Evolutionary conservation across 2,113 vertebrate species (phyloP).

Genomic region (Cyanoderma ruficeps): DNA sequence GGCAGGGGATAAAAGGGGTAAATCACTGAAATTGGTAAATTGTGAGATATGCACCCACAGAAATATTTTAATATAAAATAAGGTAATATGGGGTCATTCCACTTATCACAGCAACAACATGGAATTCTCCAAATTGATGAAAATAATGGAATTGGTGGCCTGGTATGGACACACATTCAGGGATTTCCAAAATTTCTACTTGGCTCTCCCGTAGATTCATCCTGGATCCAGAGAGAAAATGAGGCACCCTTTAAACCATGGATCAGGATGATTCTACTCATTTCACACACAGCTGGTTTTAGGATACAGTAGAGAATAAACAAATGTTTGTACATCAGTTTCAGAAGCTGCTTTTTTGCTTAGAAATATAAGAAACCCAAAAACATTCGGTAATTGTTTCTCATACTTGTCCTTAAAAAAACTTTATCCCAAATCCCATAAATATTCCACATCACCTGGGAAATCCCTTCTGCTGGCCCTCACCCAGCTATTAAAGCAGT

Average conservation of each 20-base stretch:
- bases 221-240: not conserved
- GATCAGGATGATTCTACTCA: not conserved
- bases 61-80: not conserved
- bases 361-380: not conserved
- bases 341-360: not conserved
- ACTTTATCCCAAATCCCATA: not conserved
- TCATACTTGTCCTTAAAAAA: fast-evolving
- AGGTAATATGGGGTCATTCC: conserved; percentile 7
- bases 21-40: not conserved
- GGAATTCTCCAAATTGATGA: conserved; percentile 37
- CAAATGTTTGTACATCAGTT: not conserved
- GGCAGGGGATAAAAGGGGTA: not conserved
- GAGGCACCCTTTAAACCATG: not conserved
- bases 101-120: not conserved
- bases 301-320: fast-evolving
- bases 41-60: not conserved
- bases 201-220: not conserved
- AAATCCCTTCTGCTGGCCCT: not conserved
- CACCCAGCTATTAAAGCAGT: not conserved
- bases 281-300: not conserved
- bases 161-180: not conserved
- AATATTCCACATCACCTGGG: not conserved
- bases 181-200: not conserved
- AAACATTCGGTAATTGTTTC: not conserved
- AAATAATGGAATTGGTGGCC: conserved; percentile 11